These are phyloP conservation scores for Tipula confusa DNA, from an alignment of 2,888 invertebrate species.

Conservation along the genomic window DNA sequence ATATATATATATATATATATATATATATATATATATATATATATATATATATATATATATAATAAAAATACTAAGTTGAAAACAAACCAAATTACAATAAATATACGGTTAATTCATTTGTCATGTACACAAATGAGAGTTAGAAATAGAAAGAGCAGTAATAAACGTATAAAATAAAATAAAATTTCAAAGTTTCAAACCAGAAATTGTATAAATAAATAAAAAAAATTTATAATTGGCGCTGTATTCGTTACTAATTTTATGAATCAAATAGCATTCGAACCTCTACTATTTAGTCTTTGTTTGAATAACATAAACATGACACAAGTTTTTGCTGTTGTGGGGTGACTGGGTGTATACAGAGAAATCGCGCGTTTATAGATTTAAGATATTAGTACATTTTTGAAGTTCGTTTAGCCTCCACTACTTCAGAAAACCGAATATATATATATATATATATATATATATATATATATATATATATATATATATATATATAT, in stretches of 20 bases:
- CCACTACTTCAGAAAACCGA: no score
- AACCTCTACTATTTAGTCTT: background rate
- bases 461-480: no score
- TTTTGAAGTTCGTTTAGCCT: background rate
- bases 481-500: no score
- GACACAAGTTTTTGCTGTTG: background rate
- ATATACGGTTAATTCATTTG: background rate
- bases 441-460: no score
- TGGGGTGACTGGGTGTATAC: background rate
- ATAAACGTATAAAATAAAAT: background rate
- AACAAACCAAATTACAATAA: background rate
- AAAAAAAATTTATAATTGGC: background rate
- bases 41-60: no score
- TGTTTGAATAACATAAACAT: slow-evolving; percentile 3
- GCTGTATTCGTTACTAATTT: slow-evolving; percentile 25
- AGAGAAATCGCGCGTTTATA: background rate
- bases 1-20: no score
- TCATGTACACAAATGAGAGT: background rate
- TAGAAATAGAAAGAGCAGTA: background rate
- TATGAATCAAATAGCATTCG: slow-evolving; percentile 12
- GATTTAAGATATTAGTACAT: slow-evolving; percentile 20
- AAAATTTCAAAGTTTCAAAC: background rate
- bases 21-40: no score
- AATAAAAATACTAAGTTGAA: background rate
- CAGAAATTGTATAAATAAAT: background rate